Evolutionary conservation across 2,888 invertebrate genomes (phyloP), one percentile per base, ranked within the genome.

Genomic region (Cyaniris semiargus): DNA sequence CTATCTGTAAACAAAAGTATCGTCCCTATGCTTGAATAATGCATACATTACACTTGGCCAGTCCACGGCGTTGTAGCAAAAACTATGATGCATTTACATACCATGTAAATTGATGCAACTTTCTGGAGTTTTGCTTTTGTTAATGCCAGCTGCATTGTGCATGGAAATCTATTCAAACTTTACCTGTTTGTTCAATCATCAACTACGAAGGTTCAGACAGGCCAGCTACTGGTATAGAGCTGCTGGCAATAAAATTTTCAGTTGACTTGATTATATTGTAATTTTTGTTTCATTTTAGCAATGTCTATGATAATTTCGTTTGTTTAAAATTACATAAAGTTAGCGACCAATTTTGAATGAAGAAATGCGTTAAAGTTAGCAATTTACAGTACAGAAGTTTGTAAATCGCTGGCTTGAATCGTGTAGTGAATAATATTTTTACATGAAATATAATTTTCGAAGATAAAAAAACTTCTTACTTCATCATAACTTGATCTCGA

Each of bases 1-100:
- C 66, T 44, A 27, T 27, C 15, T 13, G 66, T 66, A 66, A 66
- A 66, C 76, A 58, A 76, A 78, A 70, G 74, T 76, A 74, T 27
- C 27, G 31, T 66, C 27, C 66, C 23, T 60, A 58, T 66, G 60
- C 60, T 23, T 66, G 66, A 66, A 66, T 66, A 66, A 66, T 66
- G 66, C 66, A 66, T 66, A 15, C 66, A 66, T 66, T 66, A 66
- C 66, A 31, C 66, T 66, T 18, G 66, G 66, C 66, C 1, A 66
- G 66, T 21, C 23, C 60, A 13, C 60, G 15, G 15, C 66, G 27
- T 23, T 66, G 5, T 8, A 23, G 66, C 23, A 66, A 31, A 31
- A 66, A 66, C 66, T 66, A 66, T 66, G 66, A 66, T 66, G 15
- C 21, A 60, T 60, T 60, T 60, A 23, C 60, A 60, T 60, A 23